Evolutionary conservation across 2,888 invertebrate species (phyloP), one percentile per base, ranked within the genome.

Genomic region (Tachina fera): DNA sequence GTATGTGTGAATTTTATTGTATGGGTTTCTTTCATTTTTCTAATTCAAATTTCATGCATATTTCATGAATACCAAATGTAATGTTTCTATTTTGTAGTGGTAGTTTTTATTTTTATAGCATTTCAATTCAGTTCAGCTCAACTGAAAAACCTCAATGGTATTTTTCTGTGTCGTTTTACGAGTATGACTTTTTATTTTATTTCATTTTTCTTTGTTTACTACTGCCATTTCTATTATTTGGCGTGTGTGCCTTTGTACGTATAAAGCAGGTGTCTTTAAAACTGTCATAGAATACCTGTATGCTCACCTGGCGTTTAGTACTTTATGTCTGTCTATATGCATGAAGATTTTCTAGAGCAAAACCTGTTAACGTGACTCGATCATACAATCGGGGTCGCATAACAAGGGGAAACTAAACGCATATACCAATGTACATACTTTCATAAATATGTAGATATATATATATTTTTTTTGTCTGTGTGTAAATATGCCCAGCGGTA

Each of bases 11-110:
- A 47, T 74, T 75, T 79, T 70, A 72, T 76, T 77, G 67, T 68
- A 39, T 77, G 77, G 60, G 68, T 71, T 71, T 72, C 71, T 79
- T 79, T 83, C 77, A 75, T 86, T 83, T 81, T 87, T 88, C 88
- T 89, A 89, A 91, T 91, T 91, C 89, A 91, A 90, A 91, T 90
- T 91, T 91, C 90, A 91, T 91, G 91, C 90, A 91, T 91, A 90
- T 91, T 91, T 90, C 90, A 91, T 91, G 89, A 90, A 89, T 89
- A 88, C 88, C 79, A 82, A 87, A 86, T 83, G 83, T 86, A 79
- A 86, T 83, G 85, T 83, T 83, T 86, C 75, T 83, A 86, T 86
- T 82, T 86, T 83, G 79, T 83, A 79, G 78, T 78, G 78, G 63
- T 72, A 71, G 71, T 71, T 86, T 83, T 83, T 39, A 75, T 70